phyloP scores from a whole-genome alignment of 2,797 vertebrate genomes.

The Alectoris magna region DNA sequence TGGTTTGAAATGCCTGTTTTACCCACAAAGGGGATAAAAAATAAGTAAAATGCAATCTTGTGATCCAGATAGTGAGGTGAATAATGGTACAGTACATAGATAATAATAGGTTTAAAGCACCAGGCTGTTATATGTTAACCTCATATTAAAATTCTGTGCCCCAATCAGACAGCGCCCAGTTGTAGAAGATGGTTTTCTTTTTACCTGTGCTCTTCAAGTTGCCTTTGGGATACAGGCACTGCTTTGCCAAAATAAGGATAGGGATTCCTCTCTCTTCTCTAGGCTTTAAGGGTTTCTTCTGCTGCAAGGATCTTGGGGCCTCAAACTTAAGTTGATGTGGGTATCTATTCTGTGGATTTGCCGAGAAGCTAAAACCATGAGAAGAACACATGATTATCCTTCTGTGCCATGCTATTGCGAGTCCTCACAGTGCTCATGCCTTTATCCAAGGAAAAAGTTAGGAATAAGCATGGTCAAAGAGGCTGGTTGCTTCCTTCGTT shows the following conservation, averaged over 20 bases:
- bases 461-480: rapidly evolving
- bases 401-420: not conserved
- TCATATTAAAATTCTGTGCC: not conserved
- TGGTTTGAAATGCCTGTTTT: not conserved
- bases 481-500: not conserved
- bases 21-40: not conserved
- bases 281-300: not conserved
- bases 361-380: not conserved
- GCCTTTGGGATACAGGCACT: not conserved
- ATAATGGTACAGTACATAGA: not conserved
- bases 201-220: not conserved
- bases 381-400: not conserved
- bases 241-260: not conserved
- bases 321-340: not conserved
- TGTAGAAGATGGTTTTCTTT: not conserved
- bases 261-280: not conserved
- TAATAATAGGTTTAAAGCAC: not conserved
- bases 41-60: not conserved
- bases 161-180: not conserved
- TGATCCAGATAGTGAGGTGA: not conserved
- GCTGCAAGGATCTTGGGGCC: not conserved
- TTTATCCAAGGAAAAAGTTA: not conserved
- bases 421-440: not conserved
- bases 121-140: not conserved
- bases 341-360: not conserved